Evolutionary conservation across 2,113 vertebrate species (phyloP), one percentile per base, ranked within the genome.

Genomic region (Mastomys natalensis): DNA sequence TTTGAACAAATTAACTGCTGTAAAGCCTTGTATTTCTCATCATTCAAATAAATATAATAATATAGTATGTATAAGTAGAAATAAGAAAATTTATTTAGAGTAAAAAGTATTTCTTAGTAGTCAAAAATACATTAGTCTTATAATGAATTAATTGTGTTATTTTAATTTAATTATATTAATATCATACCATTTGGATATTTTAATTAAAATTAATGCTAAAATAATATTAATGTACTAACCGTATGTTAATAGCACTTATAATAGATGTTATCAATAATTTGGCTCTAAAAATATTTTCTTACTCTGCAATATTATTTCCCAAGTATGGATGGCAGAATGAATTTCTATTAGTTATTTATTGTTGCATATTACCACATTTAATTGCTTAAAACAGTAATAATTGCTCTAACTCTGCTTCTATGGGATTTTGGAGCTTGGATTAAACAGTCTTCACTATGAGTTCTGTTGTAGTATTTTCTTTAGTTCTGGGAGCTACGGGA

Each of bases 181-280:
- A 9, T 0, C 6, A 85, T 29, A 11, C 3, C 19, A 70, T 77
- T 88, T 90, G 7, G 66, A 66, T 43, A 62, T 86, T 13, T 53
- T 64, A 72, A 72, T 95, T 87, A 89, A 53, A 93, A 87, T 89
- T 48, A 73, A 84, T 77, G 87, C 37, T 26, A 86, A 88, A 94
- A 74, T 51, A 70, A 93, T 78, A 8, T 51, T 82, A 93, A 45
- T 87, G 62, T 89, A 68, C 60, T 40, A 55, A 68, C 31, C 51
- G 4, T 26, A 45, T 26, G 26, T 64, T 89, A 85, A 66, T 37
- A 90, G 40, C 6, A 72, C 0, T 29, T 86, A 62, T 62, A 85
- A 55, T 48, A 72, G 45, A 17, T 84, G 37, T 22, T 82, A 90
- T 64, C 82, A n/a, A 77, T 91, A 74, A 82, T 45, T 85, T 92